Base-by-base conservation (phyloP, 2,888 invertebrate species). In the Macrosoma leucophasiata region DNA sequence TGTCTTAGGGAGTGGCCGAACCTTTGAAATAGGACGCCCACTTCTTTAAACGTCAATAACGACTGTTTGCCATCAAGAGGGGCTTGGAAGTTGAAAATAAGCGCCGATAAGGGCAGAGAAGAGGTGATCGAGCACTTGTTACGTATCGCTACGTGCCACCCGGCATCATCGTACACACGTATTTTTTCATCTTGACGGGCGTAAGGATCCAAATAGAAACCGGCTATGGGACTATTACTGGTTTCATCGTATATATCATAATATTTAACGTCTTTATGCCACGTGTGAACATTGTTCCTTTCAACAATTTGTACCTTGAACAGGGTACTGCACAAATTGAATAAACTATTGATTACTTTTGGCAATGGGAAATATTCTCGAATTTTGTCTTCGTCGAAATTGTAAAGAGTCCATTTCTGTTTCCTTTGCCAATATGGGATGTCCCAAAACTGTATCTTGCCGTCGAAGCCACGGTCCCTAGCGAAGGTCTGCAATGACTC, bases 1-100 rank as follows among this genome's bases (percentile, higher is more conserved):
- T 96, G 93, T 50, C 97, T 95, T 24, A 98, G 77, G 0, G 91
- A 88, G 48, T 93, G 91, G 0, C 98, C 98, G 66, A 98, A 95
- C 85, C 92, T 91, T 57, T 89, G 87, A 68, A 97, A 96, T 5
- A 97, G 68, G 21, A 86, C 79, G 23, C 88, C 79, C 0, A 97
- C 89, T 62, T 96, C 94, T 31, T 87, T 86, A 48, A 95, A 91
- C 2, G 89, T 87, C 11, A 98, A 74, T 19, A 94, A 73, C 0
- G 91, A 89, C 3, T 91, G 92, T 52, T 87, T 87, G 1, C 86
- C 88, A 33, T 82, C 77, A 2, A 62, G 43, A 0, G 92, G 91
- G 13, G 90, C 81, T 51, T 87, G 86, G 58, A 97, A 93, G 72
- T 95, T 95, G 54, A 96, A 93, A 46, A 96, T 90, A 17, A 97